Conservation (phyloP, 30 jellyfish, hydroid and myxozoan species). For the Pelagia noctiluca region DNA sequence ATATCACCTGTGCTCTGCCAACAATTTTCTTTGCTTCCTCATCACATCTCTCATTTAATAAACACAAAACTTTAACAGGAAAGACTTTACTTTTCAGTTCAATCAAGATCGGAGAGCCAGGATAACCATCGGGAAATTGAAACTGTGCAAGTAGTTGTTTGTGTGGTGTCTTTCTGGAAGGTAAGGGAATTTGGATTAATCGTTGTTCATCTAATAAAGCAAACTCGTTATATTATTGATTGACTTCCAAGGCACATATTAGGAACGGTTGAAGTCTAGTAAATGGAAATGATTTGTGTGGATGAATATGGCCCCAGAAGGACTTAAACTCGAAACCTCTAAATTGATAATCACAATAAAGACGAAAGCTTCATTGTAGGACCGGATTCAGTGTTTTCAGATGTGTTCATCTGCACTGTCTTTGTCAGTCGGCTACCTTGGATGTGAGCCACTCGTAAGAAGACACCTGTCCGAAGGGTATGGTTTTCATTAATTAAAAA, state of each 20-base stretch:
- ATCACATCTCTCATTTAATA: constrained; percentile 61
- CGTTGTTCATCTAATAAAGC: too few species aligned
- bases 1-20: constrained; percentile 82
- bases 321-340: too few species aligned
- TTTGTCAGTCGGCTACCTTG: constrained; percentile 66
- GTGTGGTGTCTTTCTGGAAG: constrained; percentile 82
- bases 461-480: too few species aligned
- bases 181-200: too few species aligned
- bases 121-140: constrained; percentile 84
- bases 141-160: constrained; percentile 77
- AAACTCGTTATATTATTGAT: too few species aligned
- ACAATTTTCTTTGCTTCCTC: constrained; percentile 83
- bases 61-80: constrained; percentile 66
- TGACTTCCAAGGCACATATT: too few species aligned
- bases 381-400: constrained; percentile 71
- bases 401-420: constrained; percentile 80
- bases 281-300: too few species aligned
- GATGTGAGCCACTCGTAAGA: constrained; percentile 47
- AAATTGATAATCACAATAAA: too few species aligned
- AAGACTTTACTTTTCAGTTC: constrained; percentile 86
- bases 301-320: too few species aligned
- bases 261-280: too few species aligned
- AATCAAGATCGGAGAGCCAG: constrained; percentile 72
- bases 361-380: constrained; percentile 92
- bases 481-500: too few species aligned